phyloP scores from a whole-genome alignment of 2,888 invertebrate species.

The Drosophila neonasuta region DNA sequence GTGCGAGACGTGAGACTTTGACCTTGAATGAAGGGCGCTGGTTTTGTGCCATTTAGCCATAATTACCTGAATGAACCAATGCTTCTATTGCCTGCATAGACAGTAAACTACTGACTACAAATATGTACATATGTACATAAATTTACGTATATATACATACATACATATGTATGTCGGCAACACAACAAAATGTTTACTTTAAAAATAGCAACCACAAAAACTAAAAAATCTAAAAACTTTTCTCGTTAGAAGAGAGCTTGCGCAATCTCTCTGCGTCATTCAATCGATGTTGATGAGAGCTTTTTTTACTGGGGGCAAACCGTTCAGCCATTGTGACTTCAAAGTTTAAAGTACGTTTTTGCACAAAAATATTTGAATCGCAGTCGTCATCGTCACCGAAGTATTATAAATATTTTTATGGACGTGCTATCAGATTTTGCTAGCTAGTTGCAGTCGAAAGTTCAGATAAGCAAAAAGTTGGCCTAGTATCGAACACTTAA shows the following conservation, averaged over 20 bases:
- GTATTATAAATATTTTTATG: not conserved
- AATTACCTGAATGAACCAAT: slow-evolving; percentile 58
- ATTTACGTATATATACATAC: not conserved
- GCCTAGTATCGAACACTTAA: not conserved
- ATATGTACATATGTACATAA: not conserved
- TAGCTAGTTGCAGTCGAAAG: slow-evolving; percentile 2
- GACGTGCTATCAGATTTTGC: too few relatives aligned
- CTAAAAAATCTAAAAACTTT: slow-evolving; percentile 17
- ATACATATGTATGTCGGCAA: not conserved
- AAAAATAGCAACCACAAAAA: slow-evolving; percentile 13
- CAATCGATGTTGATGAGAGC: not conserved
- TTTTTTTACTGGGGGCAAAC: slow-evolving; percentile 8
- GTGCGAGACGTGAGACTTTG: slow-evolving; percentile 40
- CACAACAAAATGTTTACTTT: slow-evolving; percentile 24
- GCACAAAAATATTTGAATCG: not conserved
- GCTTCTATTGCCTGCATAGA: slow-evolving; percentile 28
- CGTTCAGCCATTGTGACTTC: slow-evolving; percentile 7
- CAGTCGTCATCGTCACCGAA: slow-evolving; percentile 5
- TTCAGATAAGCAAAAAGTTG: not conserved
- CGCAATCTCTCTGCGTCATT: not conserved
- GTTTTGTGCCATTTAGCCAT: slow-evolving; percentile 67
- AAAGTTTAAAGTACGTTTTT: slow-evolving; percentile 50
- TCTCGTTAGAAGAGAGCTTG: slow-evolving; percentile 19
- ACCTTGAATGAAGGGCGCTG: slow-evolving; percentile 71
- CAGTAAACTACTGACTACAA: not conserved